These are phyloP conservation scores for Labeo calbasu DNA, from an alignment of 2,797 vertebrate species.

Conservation along the genomic window DNA sequence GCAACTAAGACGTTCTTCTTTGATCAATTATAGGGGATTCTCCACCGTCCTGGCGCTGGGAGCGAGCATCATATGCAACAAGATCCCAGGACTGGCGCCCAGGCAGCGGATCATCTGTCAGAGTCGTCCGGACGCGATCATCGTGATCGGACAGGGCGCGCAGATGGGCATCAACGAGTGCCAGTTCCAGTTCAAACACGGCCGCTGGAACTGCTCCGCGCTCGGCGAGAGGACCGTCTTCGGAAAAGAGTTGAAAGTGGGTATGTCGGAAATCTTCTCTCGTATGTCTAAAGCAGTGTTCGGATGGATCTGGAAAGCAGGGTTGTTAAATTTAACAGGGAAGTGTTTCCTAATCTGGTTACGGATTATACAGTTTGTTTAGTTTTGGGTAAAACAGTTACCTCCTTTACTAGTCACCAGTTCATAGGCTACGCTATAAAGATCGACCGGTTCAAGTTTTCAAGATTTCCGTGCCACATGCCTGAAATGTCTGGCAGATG, in stretches of 20 bases:
- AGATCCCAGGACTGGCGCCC: constrained; percentile 96
- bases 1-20: background rate
- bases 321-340: background rate
- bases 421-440: constrained; percentile 3
- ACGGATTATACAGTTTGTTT: constrained; percentile 1
- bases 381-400: constrained; percentile 14
- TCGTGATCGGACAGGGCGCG: constrained; percentile 97
- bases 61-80: constrained; percentile 99
- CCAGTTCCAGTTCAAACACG: constrained; percentile 97
- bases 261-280: constrained; percentile 82
- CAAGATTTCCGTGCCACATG: constrained; percentile 43
- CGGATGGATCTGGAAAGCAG: background rate
- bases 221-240: constrained; percentile 97
- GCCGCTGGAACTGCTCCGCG: constrained; percentile 98
- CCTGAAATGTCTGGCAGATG: constrained; percentile 57
- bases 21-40: constrained; percentile 84
- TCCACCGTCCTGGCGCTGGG: constrained; percentile 97
- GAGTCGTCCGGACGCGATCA: constrained; percentile 98
- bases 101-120: constrained; percentile 98
- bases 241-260: constrained; percentile 99
- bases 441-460: constrained; percentile 23
- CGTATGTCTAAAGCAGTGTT: background rate
- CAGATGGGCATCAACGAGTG: constrained; percentile 99
- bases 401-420: background rate
- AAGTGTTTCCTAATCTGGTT: constrained; percentile 11